phyloP scores from a whole-genome alignment of 2,113 vertebrate species.

The Bostrychus sinensis region DNA sequence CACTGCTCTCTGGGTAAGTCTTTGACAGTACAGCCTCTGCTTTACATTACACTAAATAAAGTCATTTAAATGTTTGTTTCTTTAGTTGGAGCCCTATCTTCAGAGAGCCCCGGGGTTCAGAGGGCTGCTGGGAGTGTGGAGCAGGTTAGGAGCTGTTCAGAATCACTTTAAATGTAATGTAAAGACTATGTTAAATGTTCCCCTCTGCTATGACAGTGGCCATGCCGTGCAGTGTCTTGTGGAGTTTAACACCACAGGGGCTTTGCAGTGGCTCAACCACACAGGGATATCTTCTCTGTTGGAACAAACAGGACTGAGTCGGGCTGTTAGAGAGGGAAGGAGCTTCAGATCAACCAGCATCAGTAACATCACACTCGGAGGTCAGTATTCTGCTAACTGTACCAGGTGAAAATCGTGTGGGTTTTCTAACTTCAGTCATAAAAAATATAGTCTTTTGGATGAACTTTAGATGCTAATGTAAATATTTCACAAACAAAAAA shows the following conservation, averaged over 20 bases:
- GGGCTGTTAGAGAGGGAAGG: slow-evolving; percentile 15
- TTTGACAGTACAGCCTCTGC: neutral
- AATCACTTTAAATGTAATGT: neutral
- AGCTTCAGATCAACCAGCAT: slow-evolving; percentile 66
- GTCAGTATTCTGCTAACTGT: slow-evolving; percentile 56
- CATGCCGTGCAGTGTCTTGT: slow-evolving; percentile 78
- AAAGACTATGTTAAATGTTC: neutral
- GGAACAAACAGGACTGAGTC: slow-evolving; percentile 60
- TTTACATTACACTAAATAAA: neutral
- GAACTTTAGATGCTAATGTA: too few species aligned
- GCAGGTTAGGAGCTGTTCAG: slow-evolving; percentile 66
- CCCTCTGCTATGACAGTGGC: slow-evolving; percentile 56
- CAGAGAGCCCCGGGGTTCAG: slow-evolving; percentile 74
- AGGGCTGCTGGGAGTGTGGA: slow-evolving; percentile 71
- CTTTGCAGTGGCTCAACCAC: slow-evolving; percentile 65
- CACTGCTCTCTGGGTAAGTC: slow-evolving; percentile 52
- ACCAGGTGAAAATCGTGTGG: too few species aligned
- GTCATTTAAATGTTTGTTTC: neutral
- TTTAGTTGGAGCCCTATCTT: slow-evolving; percentile 75
- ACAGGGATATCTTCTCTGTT: slow-evolving; percentile 63
- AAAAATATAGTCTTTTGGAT: too few species aligned
- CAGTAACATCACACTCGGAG: slow-evolving; percentile 76
- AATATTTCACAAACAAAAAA: too few species aligned
- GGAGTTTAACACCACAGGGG: slow-evolving; percentile 70
- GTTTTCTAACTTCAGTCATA: too few species aligned